Base-by-base conservation (phyloP, 2,113 vertebrate genomes). In the Cercocebus atys region DNA sequence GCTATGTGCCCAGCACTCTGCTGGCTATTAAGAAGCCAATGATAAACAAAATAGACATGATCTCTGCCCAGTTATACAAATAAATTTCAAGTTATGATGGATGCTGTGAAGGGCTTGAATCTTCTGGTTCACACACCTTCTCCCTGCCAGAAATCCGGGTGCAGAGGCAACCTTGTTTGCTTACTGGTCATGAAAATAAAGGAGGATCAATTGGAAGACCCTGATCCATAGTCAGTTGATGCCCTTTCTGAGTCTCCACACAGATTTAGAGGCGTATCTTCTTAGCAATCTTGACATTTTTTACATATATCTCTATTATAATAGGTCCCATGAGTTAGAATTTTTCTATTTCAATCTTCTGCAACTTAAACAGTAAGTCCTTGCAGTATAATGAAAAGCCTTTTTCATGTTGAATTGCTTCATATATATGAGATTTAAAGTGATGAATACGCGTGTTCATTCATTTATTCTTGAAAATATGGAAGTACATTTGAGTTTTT, bases 1-100 rank as follows among this genome's bases (percentile, higher is more conserved):
- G 4, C 43, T 45, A 1, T 72, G 32, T 50, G 27, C 45, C 27
- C 32, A 89, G 38, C 2, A 86, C 47, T 86, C 61, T 75, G 45
- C 30, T 88, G n/a, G 22, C 75, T 92, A 16, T 94, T 94, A 79
- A 32, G 57, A 66, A 75, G 30, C 96, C 78, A 59, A 2, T 16
- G 75, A 66, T 80, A 68, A 88, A 93, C 61, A 93, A 94, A 91
- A 80, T 14, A 91, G 82, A 83, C 52, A 89, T 80, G 18, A 91
- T 82, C 57, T 91, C 38, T 94, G 11, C 81, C 52, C 10, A 50
- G 3, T 52, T 68, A 50, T 47, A 32, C 70, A 90, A 93, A 87
- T 80, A 76, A 22, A 61, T 89, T 80, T 66, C 47, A 92, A 38
- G 81, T 95, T 50, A 86, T 32, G 55, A 75, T 5, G 93, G 79